Evolutionary conservation across 2,113 vertebrate species (phyloP), one percentile per base, ranked within the genome.

Genomic region (Cygnus atratus): DNA sequence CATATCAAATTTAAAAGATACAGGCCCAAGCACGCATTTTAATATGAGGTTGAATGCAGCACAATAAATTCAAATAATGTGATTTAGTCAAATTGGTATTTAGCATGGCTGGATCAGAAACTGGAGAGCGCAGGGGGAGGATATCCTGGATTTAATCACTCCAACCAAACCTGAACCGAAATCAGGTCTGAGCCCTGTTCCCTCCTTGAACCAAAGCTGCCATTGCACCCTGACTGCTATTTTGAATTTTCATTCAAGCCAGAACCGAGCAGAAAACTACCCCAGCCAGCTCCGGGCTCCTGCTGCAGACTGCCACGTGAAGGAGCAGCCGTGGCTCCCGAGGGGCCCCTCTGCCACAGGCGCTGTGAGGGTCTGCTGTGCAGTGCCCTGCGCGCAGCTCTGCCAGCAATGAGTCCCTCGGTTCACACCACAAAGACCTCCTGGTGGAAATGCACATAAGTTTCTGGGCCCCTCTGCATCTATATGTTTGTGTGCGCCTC

Each of bases 1-100:
- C 92, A 82, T 97, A 97, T 97, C 93, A 95, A 92, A 97, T 96
- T 83, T 87, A 94, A 85, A 93, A 94, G 93, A 95, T 88, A 95
- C 58, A 92, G 96, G 57, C 41, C 85, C 77, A 90, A 80, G 82
- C 76, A 72, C 84, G 66, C 73, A 41, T 87, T 92, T 94, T 82
- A 91, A 82, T 87, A 84, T 44, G 55, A 85, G 92, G 86, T 79
- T 88, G 70, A 95, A 89, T 57, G 66, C 83, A 92, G 73, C 50
- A 43, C 76, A 33, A 41, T 67, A 22, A 52, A 78, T 92, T 84
- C 28, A 91, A 92, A 91, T 82, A 93, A 91, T 43, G 58, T 80
- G 85, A 82, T 96, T 92, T 79, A 82, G 81, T 73, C 70, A 85
- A 84, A 94, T 33, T 35, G 74, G 58, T 78, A 26, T 89, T 92